Base-by-base conservation (phyloP, 2,888 invertebrate genomes). In the Agelastica alni region DNA sequence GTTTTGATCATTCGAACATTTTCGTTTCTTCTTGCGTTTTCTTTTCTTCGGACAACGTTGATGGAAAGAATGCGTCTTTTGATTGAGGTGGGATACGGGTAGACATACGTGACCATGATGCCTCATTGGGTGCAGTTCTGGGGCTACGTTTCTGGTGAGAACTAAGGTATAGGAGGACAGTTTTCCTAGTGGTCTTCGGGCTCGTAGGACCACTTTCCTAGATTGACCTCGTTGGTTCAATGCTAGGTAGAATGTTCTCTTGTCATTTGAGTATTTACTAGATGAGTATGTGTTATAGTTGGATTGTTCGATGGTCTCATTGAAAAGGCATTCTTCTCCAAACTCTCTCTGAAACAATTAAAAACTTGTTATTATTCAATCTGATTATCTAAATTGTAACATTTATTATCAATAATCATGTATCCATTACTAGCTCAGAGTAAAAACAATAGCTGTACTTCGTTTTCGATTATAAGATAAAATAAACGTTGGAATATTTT, bases 211-310 rank as follows among this genome's bases (percentile, higher is more conserved):
- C 61, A 89, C 86, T 69, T 86, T 85, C 55, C 90, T 80, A 66
- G 89, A 83, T 69, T 84, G 83, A 17, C 91, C 91, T 60, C 82
- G 79, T 63, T 85, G 84, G 77, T 89, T 88, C 62, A 92, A 79
- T 60, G 90, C 92, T 76, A 92, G 80, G 79, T 88, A 92, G 63
- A 85, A 78, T 44, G 88, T 88, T 69, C 86, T 85, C 67, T 84
- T 82, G 61, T 78, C 80, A 77, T 87, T 84, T 57, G 87, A 87
- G 79, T 86, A 85, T 75, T 86, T 85, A 58, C 82, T 83, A 66
- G 87, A 87, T 70, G 90, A 88, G 79, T 92, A 93, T 53, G 89
- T 89, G 77, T 91, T 92, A 81, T 91, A 92, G 76, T 89, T 86
- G 78, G 91, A 87, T 77, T 87, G 85, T 77, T 88, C 91, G 77